Base-by-base conservation (phyloP, 2,888 invertebrate genomes). In the Pteria penguin region DNA sequence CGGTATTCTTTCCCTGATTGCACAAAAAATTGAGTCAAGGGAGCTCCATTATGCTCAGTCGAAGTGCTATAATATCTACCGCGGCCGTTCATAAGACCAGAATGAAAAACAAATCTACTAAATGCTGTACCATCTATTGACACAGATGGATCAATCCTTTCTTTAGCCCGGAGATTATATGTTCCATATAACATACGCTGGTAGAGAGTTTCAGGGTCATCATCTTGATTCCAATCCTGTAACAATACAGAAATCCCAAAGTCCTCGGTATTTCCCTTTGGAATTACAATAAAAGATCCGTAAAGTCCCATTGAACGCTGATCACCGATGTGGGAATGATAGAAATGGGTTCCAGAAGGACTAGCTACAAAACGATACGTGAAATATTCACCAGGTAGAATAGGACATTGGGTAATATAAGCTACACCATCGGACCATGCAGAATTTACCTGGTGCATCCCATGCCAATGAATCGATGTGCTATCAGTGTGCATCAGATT, bases 381-480 rank as follows among this genome's bases (percentile, higher is more conserved):
- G 63, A 86, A 88, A 0, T 66, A 76, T n/a, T 82, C 80, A 5
- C 81, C 80, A 1, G 86, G 84, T 1, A 78, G 67, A 24, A 87
- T 83, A 1, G 88, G 86, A 65, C 87, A 87, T 63, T 88, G 88
- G 18, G 85, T 82, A 27, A 88, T 75, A 52, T 71, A 83, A 2
- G 86, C 80, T 0, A 84, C 85, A 1, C 88, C 87, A 68, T 88
- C 88, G 79, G 86, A 83, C 80, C 80, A 86, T 0, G 84, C 82
- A 2, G 84, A 82, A 18, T 69, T 71, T 27, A 58, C 76, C 74
- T 86, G 85, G 11, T 81, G 80, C 11, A 88, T 45, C 1, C 88
- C 87, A 57, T 88, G 88, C 68, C 82, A 84, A 67, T 88, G 88
- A 0, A 88, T 72, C 0, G 86, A 81, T 2, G 79, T 72, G 31